These are phyloP conservation scores for Sebastes schlegelii DNA, from an alignment of 2,113 vertebrate genomes.

Conservation along the genomic window DNA sequence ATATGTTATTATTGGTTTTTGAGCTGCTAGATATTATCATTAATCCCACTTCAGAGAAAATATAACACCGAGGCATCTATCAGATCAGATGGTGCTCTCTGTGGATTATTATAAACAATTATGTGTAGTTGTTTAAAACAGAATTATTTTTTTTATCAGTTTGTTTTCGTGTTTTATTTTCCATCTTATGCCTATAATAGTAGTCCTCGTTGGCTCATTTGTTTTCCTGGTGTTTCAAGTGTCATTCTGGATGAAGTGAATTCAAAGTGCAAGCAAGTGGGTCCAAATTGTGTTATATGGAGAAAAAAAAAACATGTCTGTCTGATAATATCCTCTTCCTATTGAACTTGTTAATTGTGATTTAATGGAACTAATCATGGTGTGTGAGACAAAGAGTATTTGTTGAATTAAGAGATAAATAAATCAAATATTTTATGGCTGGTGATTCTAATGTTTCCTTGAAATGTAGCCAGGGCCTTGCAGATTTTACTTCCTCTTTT, in stretches of 20 bases:
- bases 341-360: conserved; percentile 78
- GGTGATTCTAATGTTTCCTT: conserved; percentile 68
- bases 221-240: conserved; percentile 77
- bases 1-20: conserved; percentile 66
- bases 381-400: conserved; percentile 79
- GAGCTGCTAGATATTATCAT: conserved; percentile 65
- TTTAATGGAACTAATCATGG: conserved; percentile 78
- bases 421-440: conserved; percentile 82
- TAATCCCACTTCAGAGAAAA: conserved; percentile 61
- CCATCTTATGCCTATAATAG: conserved; percentile 52
- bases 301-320: conserved; percentile 53
- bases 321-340: conserved; percentile 75
- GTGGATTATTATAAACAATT: conserved; percentile 46
- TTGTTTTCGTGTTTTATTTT: conserved; percentile 52
- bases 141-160: conserved; percentile 4
- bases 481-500: not conserved
- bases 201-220: conserved; percentile 63
- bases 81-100: conserved; percentile 44
- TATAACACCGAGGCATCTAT: conserved; percentile 34
- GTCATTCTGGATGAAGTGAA: conserved; percentile 78
- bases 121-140: conserved; percentile 67
- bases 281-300: conserved; percentile 71
- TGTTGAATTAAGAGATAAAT: conserved; percentile 81
- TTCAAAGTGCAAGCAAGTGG: conserved; percentile 77
- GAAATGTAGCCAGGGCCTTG: not conserved